These are phyloP conservation scores for Mactra quadrangularis DNA, from an alignment of 1,140 invertebrate species.

Conservation along the genomic window DNA sequence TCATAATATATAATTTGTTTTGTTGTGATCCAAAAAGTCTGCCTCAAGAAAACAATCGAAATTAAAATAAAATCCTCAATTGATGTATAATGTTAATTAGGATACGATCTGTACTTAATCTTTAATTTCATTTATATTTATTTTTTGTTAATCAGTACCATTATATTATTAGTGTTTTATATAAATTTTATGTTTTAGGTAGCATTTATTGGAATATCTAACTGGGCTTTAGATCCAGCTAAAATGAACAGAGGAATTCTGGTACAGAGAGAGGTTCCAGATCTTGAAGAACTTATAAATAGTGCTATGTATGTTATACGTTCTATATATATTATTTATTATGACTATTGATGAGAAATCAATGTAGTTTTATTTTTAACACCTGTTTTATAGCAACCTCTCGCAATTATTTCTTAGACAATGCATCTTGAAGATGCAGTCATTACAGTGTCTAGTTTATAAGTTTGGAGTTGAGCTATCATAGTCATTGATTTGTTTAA, in stretches of 20 bases:
- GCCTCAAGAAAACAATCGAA: neutral
- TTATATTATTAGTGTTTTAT: no score
- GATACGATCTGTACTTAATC: neutral
- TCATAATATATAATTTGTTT: neutral
- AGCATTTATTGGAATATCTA: constrained; percentile 74
- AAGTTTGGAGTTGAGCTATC: no score
- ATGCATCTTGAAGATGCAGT: no score
- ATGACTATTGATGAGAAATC: neutral
- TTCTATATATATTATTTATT: neutral
- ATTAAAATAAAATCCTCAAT: neutral
- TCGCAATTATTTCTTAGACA: neutral
- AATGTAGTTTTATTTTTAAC: neutral
- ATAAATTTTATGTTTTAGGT: constrained; percentile 29
- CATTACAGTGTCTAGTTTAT: no score
- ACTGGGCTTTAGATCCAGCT: constrained; percentile 75
- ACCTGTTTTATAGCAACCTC: no score
- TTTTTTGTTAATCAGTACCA: neutral
- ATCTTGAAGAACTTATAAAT: constrained; percentile 63
- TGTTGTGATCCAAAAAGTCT: neutral
- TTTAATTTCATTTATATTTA: neutral
- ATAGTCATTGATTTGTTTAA: no score
- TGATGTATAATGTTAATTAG: neutral
- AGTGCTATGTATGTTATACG: constrained; percentile 52
- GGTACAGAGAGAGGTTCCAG: constrained; percentile 65
- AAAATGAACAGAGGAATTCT: constrained; percentile 75